Conservation (phyloP, 2,888 invertebrate species). For the Stenodema calcarata region DNA sequence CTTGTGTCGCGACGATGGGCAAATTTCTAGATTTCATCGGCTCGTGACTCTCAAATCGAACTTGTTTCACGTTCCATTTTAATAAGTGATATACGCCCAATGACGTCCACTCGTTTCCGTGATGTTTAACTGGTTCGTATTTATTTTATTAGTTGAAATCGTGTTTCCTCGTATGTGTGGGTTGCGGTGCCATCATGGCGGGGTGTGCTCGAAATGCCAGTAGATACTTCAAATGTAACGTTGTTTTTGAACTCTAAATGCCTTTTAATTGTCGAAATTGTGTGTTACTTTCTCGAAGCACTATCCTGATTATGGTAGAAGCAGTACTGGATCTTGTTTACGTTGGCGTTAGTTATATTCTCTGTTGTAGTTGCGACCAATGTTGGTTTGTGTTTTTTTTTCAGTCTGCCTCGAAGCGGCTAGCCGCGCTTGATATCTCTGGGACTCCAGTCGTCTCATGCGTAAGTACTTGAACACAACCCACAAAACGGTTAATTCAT, state of each 20-base stretch:
- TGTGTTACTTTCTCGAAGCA: too few relatives aligned
- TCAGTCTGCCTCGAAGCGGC: neutral
- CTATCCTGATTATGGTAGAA: too few relatives aligned
- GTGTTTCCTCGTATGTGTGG: neutral
- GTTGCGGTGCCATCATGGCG: conserved; percentile 43
- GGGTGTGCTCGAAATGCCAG: neutral
- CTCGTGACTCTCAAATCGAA: neutral
- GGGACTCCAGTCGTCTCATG: neutral
- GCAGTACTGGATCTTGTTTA: too few relatives aligned
- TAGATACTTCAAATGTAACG: too few relatives aligned
- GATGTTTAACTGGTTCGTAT: neutral
- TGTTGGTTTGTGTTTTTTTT: neutral
- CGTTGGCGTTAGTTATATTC: too few relatives aligned
- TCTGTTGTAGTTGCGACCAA: neutral
- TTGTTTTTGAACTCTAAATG: too few relatives aligned
- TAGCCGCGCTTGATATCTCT: neutral
- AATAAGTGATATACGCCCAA: neutral
- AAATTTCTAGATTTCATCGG: neutral
- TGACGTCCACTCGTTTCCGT: neutral
- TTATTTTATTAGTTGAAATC: neutral
- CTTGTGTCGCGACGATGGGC: neutral
- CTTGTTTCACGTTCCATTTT: neutral
- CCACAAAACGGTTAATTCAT: too few relatives aligned
- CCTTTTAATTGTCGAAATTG: too few relatives aligned
- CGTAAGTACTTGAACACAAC: neutral